Evolutionary conservation across 23 tunicate genomes (phyloP).

Genomic region (Styela clava): DNA sequence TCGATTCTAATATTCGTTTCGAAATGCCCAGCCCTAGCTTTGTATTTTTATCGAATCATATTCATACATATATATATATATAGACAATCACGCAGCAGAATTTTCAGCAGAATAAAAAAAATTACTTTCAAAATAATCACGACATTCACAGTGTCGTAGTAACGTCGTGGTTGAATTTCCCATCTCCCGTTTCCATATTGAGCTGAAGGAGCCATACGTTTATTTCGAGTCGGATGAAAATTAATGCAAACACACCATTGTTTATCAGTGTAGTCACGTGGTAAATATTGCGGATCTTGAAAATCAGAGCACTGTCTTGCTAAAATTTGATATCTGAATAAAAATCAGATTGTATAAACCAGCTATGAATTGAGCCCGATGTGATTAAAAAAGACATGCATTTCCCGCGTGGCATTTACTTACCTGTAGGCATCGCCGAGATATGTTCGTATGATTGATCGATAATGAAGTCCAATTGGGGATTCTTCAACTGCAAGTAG

Average conservation of each 20-base stretch:
- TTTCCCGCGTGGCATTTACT: background rate
- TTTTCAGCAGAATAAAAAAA: no score
- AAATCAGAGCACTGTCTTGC: constrained; percentile 80
- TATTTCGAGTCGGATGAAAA: constrained; percentile 67
- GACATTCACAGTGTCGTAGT: constrained; percentile 97
- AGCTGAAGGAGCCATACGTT: constrained; percentile 62
- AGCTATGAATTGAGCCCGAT: no score
- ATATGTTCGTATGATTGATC: constrained; percentile 49
- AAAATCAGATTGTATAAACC: background rate
- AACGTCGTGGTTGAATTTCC: constrained; percentile 95
- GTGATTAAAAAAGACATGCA: no score
- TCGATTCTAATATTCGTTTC: no score
- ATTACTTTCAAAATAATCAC: constrained; percentile 91
- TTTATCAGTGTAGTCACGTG: constrained; percentile 99
- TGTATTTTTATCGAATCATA: no score
- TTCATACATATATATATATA: no score
- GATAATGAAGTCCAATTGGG: constrained; percentile 54
- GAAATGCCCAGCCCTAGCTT: no score
- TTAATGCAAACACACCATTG: constrained; percentile 62
- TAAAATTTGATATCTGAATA: constrained; percentile 81
- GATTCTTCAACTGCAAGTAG: constrained; percentile 94
- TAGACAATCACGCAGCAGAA: no score
- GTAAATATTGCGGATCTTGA: constrained; percentile 64
- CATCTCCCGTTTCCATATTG: constrained; percentile 85
- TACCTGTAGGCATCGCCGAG: constrained; percentile 98